phyloP scores from a whole-genome alignment of 2,797 vertebrate species.

The Anguilla pacifica region DNA sequence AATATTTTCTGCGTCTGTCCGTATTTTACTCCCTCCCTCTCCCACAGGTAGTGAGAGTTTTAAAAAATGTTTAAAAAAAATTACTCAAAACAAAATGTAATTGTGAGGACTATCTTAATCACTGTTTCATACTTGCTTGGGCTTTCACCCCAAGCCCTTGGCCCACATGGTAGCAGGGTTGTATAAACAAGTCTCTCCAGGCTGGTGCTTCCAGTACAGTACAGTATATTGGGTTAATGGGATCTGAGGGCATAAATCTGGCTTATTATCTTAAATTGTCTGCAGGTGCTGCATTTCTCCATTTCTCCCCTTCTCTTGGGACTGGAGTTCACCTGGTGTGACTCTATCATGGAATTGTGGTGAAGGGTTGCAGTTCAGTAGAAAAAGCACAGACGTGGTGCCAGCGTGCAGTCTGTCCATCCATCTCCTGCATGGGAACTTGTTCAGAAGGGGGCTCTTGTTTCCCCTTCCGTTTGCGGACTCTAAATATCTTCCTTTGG shows the following conservation, averaged over 20 bases:
- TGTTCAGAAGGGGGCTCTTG: slow-evolving; percentile 33
- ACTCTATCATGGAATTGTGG: background rate
- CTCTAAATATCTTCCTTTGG: slow-evolving; percentile 35
- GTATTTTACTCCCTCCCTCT: background rate
- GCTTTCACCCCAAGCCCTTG: background rate
- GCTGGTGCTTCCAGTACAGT: background rate
- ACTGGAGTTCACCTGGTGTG: slow-evolving; percentile 31
- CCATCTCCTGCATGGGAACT: slow-evolving; percentile 37
- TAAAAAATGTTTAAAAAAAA: background rate
- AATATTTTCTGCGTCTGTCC: background rate
- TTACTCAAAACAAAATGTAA: background rate
- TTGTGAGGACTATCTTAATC: background rate
- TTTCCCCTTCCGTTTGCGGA: slow-evolving; percentile 37
- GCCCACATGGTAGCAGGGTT: background rate
- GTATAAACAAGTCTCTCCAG: background rate
- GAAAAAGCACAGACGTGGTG: slow-evolving; percentile 28
- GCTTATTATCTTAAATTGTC: slow-evolving; percentile 24
- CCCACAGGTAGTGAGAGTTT: background rate
- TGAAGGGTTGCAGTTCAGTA: background rate
- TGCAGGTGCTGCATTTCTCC: slow-evolving; percentile 35
- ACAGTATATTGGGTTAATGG: background rate
- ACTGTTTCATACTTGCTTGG: background rate
- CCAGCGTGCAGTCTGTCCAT: slow-evolving; percentile 31
- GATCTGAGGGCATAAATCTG: background rate
- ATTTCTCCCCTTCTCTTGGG: slow-evolving; percentile 29